Evolutionary conservation across 2,888 invertebrate genomes (phyloP).

Genomic region (Toxonevra muliebris): DNA sequence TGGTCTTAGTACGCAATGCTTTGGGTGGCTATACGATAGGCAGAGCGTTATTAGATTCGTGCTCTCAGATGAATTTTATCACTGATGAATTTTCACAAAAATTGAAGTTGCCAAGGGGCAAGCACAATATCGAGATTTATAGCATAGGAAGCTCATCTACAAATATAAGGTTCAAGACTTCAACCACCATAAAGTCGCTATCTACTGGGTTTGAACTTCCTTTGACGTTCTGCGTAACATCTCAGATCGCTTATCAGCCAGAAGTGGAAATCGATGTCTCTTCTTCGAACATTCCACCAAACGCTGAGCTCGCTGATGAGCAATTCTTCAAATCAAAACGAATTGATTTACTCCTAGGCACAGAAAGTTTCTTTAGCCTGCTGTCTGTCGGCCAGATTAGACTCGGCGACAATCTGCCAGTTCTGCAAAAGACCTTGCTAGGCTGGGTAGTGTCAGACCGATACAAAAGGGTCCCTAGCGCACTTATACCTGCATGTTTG

Average conservation of each 20-base stretch:
- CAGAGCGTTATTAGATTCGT: conserved; percentile 33
- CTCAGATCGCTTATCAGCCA: conserved; percentile 26
- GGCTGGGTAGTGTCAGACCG: conserved; percentile 32
- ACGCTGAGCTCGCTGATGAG: conserved; percentile 35
- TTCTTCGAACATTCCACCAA: conserved; percentile 11
- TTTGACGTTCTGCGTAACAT: conserved; percentile 17
- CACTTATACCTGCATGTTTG: too few species aligned
- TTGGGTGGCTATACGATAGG: conserved; percentile 28
- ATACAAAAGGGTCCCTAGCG: too few species aligned
- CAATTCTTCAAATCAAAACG: conserved; percentile 28
- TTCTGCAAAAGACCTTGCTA: conserved; percentile 33
- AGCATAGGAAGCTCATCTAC: conserved; percentile 28
- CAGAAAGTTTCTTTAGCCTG: conserved; percentile 33
- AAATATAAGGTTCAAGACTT: neutral
- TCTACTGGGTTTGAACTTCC: conserved; percentile 21
- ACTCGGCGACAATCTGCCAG: conserved; percentile 29
- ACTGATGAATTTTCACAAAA: conserved; percentile 26
- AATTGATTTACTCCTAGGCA: conserved; percentile 29
- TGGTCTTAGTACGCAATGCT: conserved; percentile 32
- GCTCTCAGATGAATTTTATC: conserved; percentile 33
- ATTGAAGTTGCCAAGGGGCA: conserved; percentile 9
- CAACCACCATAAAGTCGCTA: conserved; percentile 23
- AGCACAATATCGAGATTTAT: conserved; percentile 7
- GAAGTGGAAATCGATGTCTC: conserved; percentile 18
- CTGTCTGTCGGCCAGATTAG: conserved; percentile 37